A percentile compares a stretch with the other conserved stretches of the same genome.
Conservation (phyloP, 2,113 vertebrate species). For the Herpailurus yagouaroundi region DNA sequence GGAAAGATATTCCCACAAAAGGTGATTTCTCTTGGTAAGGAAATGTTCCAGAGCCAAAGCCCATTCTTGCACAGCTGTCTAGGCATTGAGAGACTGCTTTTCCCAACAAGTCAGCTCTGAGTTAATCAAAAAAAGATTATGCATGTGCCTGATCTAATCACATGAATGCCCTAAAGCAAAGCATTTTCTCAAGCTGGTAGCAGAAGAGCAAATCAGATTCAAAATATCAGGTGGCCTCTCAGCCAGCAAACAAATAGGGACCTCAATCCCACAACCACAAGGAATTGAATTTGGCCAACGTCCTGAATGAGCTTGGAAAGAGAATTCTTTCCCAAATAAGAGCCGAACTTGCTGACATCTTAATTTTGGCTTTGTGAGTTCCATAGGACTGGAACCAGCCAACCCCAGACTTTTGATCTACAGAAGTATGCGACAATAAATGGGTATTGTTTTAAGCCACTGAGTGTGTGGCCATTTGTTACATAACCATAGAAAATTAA, state of each 20-base stretch:
- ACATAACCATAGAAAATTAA: neutral
- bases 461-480: neutral
- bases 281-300: neutral
- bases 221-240: neutral
- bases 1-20: neutral
- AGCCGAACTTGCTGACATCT: neutral
- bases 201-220: neutral
- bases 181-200: neutral
- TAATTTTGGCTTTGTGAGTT: neutral
- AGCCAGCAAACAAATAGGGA: neutral
- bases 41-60: neutral
- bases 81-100: neutral
- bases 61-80: neutral
- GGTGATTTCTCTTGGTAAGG: neutral
- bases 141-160: neutral
- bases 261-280: neutral
- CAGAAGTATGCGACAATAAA: neutral
- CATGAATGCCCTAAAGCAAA: neutral
- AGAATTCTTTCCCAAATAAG: neutral
- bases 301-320: neutral
- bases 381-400: neutral
- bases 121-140: neutral
- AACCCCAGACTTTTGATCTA: neutral
- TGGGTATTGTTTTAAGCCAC: neutral
- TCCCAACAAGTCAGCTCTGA: neutral